Percentiles rank a stretch among this genome's conserved stretches.
Evolutionary conservation across 2,113 vertebrate genomes (phyloP).

Genomic region (Rhinoderma darwinii): DNA sequence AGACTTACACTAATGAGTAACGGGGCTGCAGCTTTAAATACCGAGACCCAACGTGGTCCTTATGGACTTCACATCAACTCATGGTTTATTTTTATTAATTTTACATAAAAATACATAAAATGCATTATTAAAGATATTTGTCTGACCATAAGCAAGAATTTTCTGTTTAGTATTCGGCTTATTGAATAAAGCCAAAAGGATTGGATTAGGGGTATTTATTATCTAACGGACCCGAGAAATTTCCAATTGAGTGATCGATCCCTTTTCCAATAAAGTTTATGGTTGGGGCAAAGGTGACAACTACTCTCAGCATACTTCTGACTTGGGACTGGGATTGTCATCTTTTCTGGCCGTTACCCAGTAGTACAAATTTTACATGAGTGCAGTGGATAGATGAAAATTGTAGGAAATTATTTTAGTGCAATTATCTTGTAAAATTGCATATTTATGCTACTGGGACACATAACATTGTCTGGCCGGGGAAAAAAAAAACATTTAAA

Average conservation of each 20-base stretch:
- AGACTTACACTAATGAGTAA: not conserved
- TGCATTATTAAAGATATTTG: too few relatives aligned
- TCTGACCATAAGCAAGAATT: too few relatives aligned
- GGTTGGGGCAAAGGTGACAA: not conserved
- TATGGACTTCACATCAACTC: too few relatives aligned
- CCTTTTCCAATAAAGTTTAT: not conserved
- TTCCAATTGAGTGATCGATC: not conserved
- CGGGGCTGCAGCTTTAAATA: not conserved
- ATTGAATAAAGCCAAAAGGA: too few relatives aligned
- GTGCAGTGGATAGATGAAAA: not conserved
- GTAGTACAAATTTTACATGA: not conserved
- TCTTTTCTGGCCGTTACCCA: not conserved
- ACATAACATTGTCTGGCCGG: not conserved
- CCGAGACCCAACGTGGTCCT: not conserved
- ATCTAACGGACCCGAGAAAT: not conserved
- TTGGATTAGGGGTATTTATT: too few relatives aligned
- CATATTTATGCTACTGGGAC: not conserved
- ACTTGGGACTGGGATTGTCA: not conserved
- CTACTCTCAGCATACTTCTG: not conserved
- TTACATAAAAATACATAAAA: too few relatives aligned
- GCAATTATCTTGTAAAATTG: not conserved
- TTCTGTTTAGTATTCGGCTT: too few relatives aligned
- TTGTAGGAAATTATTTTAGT: not conserved
- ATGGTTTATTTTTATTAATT: too few relatives aligned
- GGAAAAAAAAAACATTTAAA: too few relatives aligned